These are phyloP conservation scores for Agapostemon virescens DNA, from an alignment of 2,888 invertebrate genomes.

Conservation along the genomic window DNA sequence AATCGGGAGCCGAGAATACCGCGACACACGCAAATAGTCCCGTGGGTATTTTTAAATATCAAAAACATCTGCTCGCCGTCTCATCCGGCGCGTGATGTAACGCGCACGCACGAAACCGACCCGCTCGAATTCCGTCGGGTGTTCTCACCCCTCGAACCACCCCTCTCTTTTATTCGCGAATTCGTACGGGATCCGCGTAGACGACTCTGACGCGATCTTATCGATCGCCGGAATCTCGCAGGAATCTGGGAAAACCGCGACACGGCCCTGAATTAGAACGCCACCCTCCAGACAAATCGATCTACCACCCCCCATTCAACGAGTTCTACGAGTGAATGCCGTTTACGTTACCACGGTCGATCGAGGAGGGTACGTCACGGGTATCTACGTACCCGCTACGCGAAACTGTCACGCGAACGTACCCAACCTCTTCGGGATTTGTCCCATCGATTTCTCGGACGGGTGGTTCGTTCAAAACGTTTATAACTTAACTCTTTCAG, in stretches of 20 bases:
- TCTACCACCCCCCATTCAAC: not conserved
- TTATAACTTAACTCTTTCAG: no score
- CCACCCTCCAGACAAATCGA: not conserved
- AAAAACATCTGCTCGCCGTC: conserved; percentile 71
- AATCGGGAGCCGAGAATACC: conserved; percentile 66
- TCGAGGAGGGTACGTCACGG: conserved; percentile 41
- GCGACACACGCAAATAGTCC: conserved; percentile 71
- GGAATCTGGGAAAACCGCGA: conserved; percentile 4
- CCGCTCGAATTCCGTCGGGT: conserved; percentile 19
- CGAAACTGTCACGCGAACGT: not conserved
- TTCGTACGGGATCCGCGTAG: not conserved
- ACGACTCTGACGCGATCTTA: not conserved
- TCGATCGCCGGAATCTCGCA: not conserved
- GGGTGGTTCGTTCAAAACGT: not conserved
- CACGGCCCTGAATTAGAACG: conserved; percentile 7
- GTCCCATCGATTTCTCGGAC: not conserved
- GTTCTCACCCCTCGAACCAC: not conserved
- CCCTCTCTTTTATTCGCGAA: not conserved
- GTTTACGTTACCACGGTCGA: conserved; percentile 19
- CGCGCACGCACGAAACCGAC: conserved; percentile 41
- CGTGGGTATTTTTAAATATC: conserved; percentile 74
- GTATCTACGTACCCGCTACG: conserved; percentile 9
- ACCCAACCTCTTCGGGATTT: conserved; percentile 5
- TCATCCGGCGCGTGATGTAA: conserved; percentile 71
- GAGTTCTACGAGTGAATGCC: conserved; percentile 6